A percentile compares a stretch with the other conserved stretches of the same genome.
Conservation (phyloP, 1,140 invertebrate genomes). For the Pseudoatta argentina region DNA sequence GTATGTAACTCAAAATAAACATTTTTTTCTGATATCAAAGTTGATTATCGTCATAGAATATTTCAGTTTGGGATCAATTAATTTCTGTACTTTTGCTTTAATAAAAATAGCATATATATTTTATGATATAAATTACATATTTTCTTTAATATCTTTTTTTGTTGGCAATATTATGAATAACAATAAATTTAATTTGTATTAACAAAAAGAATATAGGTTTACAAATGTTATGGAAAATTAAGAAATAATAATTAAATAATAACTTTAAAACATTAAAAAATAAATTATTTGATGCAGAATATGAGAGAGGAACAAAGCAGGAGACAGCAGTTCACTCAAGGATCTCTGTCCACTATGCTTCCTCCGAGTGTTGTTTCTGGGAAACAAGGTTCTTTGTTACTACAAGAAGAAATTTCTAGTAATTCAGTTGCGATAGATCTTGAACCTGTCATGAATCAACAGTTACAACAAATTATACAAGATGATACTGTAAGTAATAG, state of each 20-base stretch:
- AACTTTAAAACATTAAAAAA: too few species aligned
- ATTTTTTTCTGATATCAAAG: slow-evolving; percentile 11
- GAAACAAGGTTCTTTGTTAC: slow-evolving; percentile 89
- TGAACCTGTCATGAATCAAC: slow-evolving; percentile 87
- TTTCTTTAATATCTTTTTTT: slow-evolving; percentile 10
- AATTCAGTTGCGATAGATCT: slow-evolving; percentile 91
- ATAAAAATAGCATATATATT: neutral
- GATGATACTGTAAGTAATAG: slow-evolving; percentile 90
- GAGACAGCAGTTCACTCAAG: slow-evolving; percentile 97
- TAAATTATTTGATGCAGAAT: slow-evolving; percentile 89
- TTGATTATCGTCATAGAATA: slow-evolving; percentile 17
- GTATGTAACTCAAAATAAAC: slow-evolving; percentile 83
- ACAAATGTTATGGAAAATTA: slow-evolving; percentile 10
- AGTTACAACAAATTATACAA: slow-evolving; percentile 90
- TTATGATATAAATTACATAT: neutral
- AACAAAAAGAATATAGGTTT: neutral
- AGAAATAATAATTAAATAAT: neutral
- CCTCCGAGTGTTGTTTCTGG: slow-evolving; percentile 91
- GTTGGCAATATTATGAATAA: neutral
- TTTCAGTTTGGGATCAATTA: neutral
- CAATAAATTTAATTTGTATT: neutral
- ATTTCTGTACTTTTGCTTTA: slow-evolving; percentile 12
- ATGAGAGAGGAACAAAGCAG: slow-evolving; percentile 97
- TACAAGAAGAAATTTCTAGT: slow-evolving; percentile 90
- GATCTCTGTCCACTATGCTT: slow-evolving; percentile 89